A percentile compares a stretch with the other conserved stretches of the same genome.
Evolutionary conservation across 2,113 vertebrate genomes (phyloP).

Genomic region (Propithecus coquereli): DNA sequence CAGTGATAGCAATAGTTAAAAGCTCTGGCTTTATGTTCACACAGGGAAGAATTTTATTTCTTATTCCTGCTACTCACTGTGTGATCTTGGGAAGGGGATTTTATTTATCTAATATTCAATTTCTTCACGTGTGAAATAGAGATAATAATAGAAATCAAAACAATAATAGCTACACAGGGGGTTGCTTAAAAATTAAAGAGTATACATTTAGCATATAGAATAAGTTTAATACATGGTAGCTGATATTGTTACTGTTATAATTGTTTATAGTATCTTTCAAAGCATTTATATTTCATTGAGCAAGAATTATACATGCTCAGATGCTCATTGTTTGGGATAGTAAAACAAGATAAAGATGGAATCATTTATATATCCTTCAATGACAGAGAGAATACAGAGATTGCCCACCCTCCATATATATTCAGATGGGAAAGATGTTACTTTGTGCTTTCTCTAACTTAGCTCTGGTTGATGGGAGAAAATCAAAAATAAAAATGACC

Average conservation of each 20-base stretch:
- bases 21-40: background rate
- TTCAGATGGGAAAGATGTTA: background rate
- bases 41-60: background rate
- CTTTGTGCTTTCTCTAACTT: background rate
- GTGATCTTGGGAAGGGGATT: background rate
- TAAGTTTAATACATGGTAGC: background rate
- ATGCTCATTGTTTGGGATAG: background rate
- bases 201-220: background rate
- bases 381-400: background rate
- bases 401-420: background rate
- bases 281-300: background rate
- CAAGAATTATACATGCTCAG: background rate
- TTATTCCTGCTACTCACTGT: background rate
- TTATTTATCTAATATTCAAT: background rate
- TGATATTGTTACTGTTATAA: background rate
- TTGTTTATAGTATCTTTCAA: background rate
- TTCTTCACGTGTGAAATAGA: conserved; percentile 9
- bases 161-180: background rate
- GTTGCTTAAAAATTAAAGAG: background rate
- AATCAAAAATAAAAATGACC: background rate
- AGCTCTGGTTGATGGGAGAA: background rate
- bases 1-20: conserved; percentile 13
- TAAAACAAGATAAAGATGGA: background rate
- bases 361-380: background rate
- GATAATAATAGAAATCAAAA: background rate